phyloP scores from a whole-genome alignment of 1,140 invertebrate species.

The Rhagoletis zephyria region DNA sequence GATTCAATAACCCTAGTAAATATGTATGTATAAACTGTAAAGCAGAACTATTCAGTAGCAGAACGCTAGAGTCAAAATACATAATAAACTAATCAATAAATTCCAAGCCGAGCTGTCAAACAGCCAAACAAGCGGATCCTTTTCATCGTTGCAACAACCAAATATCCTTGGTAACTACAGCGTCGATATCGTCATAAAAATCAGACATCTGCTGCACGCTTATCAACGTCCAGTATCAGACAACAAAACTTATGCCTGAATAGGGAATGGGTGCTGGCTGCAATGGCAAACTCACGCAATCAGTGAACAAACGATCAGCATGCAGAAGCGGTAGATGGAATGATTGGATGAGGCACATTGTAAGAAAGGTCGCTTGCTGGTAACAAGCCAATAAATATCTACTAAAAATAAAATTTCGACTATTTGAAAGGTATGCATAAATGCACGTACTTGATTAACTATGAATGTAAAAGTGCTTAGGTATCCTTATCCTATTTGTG shows the following conservation, averaged over 20 bases:
- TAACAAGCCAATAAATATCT: background rate
- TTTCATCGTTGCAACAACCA: background rate
- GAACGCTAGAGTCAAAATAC: slow-evolving; percentile 12
- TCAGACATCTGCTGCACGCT: slow-evolving; percentile 46
- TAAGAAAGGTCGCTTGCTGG: slow-evolving; percentile 10
- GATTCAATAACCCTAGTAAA: too few relatives aligned
- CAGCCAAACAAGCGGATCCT: background rate
- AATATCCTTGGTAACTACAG: background rate
- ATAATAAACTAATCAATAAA: slow-evolving; percentile 28
- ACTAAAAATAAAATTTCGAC: slow-evolving; percentile 12
- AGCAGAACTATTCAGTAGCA: background rate
- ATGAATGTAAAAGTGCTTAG: background rate
- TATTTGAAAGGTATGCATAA: background rate
- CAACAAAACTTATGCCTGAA: background rate
- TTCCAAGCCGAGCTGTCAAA: background rate
- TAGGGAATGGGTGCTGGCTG: background rate
- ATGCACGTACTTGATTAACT: background rate
- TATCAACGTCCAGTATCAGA: slow-evolving; percentile 25
- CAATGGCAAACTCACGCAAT: background rate
- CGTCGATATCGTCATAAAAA: slow-evolving; percentile 6
- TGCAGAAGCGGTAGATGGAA: background rate
- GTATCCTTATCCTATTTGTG: background rate
- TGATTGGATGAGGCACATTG: slow-evolving; percentile 4
- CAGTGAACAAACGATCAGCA: too few relatives aligned
- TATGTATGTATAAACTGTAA: background rate